Evolutionary conservation across 2,888 invertebrate species (phyloP), one percentile per base, ranked within the genome.

Genomic region (Caenorhabditis wallacei): DNA sequence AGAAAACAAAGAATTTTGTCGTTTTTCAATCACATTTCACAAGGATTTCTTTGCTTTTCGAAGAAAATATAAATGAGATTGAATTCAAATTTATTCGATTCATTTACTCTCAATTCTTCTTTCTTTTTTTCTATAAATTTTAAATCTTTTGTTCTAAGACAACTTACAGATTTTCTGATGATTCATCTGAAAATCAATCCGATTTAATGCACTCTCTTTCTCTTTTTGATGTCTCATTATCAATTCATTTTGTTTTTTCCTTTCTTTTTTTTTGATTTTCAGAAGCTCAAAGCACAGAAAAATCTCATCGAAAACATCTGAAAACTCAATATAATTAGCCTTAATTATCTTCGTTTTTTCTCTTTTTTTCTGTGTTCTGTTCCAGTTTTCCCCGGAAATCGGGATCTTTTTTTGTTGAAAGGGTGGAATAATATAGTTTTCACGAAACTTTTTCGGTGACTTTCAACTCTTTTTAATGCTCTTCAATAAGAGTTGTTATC

Each of bases 321-420:
- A 22, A 69, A 69, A 43, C 43, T 43, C 7, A 22, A 30, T 57
- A 57, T 74, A 66, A 74, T 74, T 74, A 57, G 57, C 35, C n/a
- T 37, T 57, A 66, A 74, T 63, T 64, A 66, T 74, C 51, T 51
- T 35, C 37, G 26, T 22, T 59, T 53, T 61, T 40, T 40, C 0
- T 53, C 11, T 46, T 26, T 46, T 35, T 18, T n/a, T 51, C 7
- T 51, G n/a, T n/a, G n/a, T 22, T 18, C 46, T 22, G 11, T n/a
- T n/a, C n/a, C n/a, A 37, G n/a, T 54, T 54, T 40, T 51, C 22
- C 30, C 16, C 1, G 16, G n/a, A n/a, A n/a, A n/a, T n/a, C n/a
- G n/a, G n/a, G n/a, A n/a, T n/a, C n/a, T n/a, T n/a, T n/a, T n/a
- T n/a, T n/a, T n/a, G n/a, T n/a, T n/a, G n/a, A n/a, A n/a, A n/a